Base-by-base conservation (phyloP, 37 sponge, comb jelly and placozoan genomes). In the Petrosia ficiformis region DNA sequence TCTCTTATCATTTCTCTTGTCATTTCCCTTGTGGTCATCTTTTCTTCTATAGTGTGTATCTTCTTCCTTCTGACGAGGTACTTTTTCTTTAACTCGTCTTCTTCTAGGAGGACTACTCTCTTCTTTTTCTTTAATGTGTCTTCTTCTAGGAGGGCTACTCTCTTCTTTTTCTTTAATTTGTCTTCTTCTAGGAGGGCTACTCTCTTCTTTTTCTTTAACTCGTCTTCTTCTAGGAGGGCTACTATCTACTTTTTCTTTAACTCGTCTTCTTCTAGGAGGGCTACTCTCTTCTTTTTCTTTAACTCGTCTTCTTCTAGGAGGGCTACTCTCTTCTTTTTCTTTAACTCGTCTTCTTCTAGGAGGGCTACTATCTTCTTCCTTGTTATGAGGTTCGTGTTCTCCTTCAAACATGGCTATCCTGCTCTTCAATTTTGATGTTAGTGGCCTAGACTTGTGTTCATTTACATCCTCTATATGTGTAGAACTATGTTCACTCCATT, bases 371-470 rank as follows among this genome's bases (percentile, higher is more conserved):
- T 64, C 65, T 16, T 11, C 11, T 64, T 64, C 33, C 0, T 33
- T 10, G 19, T 14, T 22, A 6, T 71, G 72, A 24, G 59, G 6
- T 58, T 36, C n/a, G n/a, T 42, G 52, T 35, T 44, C 43, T 48
- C 2, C 33, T 63, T 86, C 74, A 75, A 86, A 86, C 24, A 39
- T 60, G 36, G 87, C 69, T 29, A 86, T 72, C 33, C 54, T 54
- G 16, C 39, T 34, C 1, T 58, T 39, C 21, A 86, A 31, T 30
- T 57, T 67, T 8, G 70, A 39, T 43, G 70, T 22, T 33, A 44
- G 33, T 2, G 76, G 76, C 1, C 64, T 70, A 34, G 41, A 22
- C 25, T 2, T 76, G 43, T 59, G 75, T 29, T 61, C 63, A 61
- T 61, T n/a, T 26, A 61, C 29, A 39, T 70, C 71, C 29, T 70